These are phyloP conservation scores for Orgyia antiqua DNA, from an alignment of 2,888 invertebrate species.

Conservation along the genomic window DNA sequence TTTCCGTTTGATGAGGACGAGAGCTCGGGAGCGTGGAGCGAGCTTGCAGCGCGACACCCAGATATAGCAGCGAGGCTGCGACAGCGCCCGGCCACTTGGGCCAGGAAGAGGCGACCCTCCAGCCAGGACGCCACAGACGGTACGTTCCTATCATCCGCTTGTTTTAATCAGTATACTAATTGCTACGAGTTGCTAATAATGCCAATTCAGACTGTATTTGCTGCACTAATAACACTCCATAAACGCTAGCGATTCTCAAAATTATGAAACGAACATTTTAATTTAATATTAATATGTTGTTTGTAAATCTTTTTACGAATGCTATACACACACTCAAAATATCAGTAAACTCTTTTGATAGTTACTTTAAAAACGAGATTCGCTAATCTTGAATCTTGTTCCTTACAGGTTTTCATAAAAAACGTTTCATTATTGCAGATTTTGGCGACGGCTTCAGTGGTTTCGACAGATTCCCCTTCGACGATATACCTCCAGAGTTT, in stretches of 20 bases:
- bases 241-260: too few species aligned
- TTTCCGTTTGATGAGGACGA: slow-evolving; percentile 83
- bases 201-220: too few species aligned
- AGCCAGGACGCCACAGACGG: slow-evolving; percentile 68
- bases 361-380: too few species aligned
- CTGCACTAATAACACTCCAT: too few species aligned
- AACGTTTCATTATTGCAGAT: slow-evolving; percentile 60
- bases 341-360: too few species aligned
- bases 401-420: slow-evolving; percentile 39
- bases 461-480: slow-evolving; percentile 75
- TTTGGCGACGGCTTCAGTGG: slow-evolving; percentile 66
- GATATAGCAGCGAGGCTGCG: slow-evolving; percentile 85
- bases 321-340: too few species aligned
- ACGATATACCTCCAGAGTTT: slow-evolving; percentile 72
- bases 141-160: too few species aligned
- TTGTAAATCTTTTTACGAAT: too few species aligned
- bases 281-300: too few species aligned
- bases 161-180: too few species aligned
- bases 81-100: slow-evolving; percentile 71
- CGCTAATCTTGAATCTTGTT: slow-evolving; percentile 13
- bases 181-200: too few species aligned
- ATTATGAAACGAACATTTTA: too few species aligned
- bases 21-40: slow-evolving; percentile 80
- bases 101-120: slow-evolving; percentile 64
- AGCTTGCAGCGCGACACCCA: slow-evolving; percentile 84